Conservation (phyloP, 2,888 invertebrate genomes). For the Autographa pulchrina region DNA sequence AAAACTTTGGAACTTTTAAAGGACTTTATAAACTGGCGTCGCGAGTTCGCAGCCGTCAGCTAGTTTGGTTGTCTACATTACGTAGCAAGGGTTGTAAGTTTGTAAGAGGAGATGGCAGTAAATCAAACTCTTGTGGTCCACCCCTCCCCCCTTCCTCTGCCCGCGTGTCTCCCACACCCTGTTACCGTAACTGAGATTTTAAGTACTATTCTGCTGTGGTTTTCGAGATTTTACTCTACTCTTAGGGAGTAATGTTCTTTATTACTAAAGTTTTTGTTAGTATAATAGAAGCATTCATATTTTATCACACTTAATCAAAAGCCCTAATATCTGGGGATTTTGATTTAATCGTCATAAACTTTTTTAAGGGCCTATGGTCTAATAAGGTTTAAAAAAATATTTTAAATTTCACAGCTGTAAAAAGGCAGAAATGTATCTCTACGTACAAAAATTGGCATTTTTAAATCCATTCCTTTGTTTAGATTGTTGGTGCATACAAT, state of each 20-base stretch:
- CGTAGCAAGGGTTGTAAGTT: conserved; percentile 72
- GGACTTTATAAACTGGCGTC: background rate
- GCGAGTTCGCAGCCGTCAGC: background rate
- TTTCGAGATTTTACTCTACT: conserved; percentile 4
- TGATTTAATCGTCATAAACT: no score
- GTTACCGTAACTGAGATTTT: conserved; percentile 35
- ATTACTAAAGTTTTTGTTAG: background rate
- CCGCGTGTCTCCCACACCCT: background rate
- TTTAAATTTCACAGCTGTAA: no score
- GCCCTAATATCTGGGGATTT: no score
- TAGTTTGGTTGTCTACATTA: conserved; percentile 35
- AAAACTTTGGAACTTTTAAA: background rate
- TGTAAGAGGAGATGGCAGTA: conserved; percentile 70
- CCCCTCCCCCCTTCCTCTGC: conserved; percentile 15
- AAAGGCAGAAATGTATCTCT: no score
- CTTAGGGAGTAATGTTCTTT: background rate
- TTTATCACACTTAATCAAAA: no score
- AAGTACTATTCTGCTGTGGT: conserved; percentile 26
- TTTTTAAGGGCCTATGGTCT: no score
- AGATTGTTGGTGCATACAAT: no score
- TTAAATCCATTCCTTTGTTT: no score
- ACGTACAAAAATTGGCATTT: no score
- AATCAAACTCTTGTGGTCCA: conserved; percentile 63
- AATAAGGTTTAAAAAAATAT: no score
- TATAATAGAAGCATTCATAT: no score